Evolutionary conservation across 2,888 invertebrate species (phyloP).

Genomic region (Drosophila differens): DNA sequence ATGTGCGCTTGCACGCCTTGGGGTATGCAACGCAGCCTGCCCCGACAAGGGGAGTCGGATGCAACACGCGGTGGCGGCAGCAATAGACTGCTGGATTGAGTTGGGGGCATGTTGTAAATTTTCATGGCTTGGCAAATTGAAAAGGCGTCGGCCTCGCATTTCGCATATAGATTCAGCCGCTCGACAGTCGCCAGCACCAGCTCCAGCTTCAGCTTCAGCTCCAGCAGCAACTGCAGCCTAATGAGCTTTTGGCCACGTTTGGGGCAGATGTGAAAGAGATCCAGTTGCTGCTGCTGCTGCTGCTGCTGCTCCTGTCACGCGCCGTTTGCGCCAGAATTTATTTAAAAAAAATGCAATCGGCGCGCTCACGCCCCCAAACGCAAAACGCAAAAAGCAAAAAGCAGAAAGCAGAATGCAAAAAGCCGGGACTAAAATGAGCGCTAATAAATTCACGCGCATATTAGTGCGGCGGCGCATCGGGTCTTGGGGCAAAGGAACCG

Average conservation of each 20-base stretch:
- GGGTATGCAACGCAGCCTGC: slow-evolving; percentile 79
- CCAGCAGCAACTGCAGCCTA: slow-evolving; percentile 44
- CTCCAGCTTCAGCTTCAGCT: neutral
- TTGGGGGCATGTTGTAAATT: slow-evolving; percentile 65
- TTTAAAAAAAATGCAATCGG: slow-evolving; percentile 78
- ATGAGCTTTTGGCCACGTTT: slow-evolving; percentile 67
- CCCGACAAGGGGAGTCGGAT: neutral
- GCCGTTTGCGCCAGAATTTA: slow-evolving; percentile 81
- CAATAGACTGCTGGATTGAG: neutral
- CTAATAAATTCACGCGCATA: slow-evolving; percentile 81
- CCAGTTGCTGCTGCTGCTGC: slow-evolving; percentile 3
- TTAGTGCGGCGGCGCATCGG: slow-evolving; percentile 47
- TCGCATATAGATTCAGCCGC: slow-evolving; percentile 64
- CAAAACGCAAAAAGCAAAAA: neutral
- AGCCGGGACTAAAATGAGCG: slow-evolving; percentile 60
- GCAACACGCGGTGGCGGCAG: neutral
- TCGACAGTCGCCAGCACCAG: neutral
- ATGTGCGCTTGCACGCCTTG: slow-evolving; percentile 82
- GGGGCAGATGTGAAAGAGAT: slow-evolving; percentile 6
- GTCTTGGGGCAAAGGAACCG: slow-evolving; percentile 3
- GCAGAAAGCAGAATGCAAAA: neutral
- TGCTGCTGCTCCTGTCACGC: slow-evolving; percentile 63
- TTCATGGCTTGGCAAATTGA: slow-evolving; percentile 77
- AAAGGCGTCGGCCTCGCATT: slow-evolving; percentile 76
- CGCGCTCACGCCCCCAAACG: slow-evolving; percentile 72